Percentiles rank a stretch among this genome's conserved stretches.
These are phyloP conservation scores for Acronicta alni DNA, from an alignment of 2,888 invertebrate species.

Conservation along the genomic window DNA sequence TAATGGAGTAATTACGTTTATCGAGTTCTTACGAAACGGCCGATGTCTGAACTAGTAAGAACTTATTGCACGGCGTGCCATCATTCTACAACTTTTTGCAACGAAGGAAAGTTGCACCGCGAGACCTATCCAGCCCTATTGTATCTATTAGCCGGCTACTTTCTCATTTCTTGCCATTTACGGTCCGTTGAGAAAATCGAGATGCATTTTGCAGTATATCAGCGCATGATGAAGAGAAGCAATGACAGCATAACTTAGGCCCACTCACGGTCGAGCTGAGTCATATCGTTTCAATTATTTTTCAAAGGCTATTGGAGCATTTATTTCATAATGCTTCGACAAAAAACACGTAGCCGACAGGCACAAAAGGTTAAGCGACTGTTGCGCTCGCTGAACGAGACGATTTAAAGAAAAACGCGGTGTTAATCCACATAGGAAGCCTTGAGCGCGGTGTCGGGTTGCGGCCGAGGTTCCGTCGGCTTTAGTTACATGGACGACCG, in stretches of 20 bases:
- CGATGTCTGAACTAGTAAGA: constrained; percentile 71
- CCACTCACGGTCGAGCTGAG: constrained; percentile 56
- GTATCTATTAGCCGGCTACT: constrained; percentile 87
- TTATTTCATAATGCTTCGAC: constrained; percentile 32
- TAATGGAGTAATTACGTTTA: constrained; percentile 78
- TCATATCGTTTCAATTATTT: constrained; percentile 51
- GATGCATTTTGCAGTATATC: constrained; percentile 77
- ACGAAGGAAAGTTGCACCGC: constrained; percentile 81
- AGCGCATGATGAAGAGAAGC: constrained; percentile 71
- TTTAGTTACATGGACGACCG: constrained; percentile 81
- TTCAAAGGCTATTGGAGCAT: constrained; percentile 30
- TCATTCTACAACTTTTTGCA: constrained; percentile 81
- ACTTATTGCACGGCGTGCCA: constrained; percentile 70
- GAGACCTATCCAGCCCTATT: constrained; percentile 86
- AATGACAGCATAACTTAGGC: constrained; percentile 69
- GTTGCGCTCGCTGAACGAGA: constrained; percentile 61
- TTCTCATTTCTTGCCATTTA: constrained; percentile 88
- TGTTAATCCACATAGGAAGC: constrained; percentile 84
- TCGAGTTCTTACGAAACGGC: constrained; percentile 77
- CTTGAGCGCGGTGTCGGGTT: constrained; percentile 82
- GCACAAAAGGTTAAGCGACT: constrained; percentile 52
- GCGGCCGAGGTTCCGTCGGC: constrained; percentile 62
- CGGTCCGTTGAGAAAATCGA: constrained; percentile 84
- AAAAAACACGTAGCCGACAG: constrained; percentile 31
- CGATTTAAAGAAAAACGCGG: constrained; percentile 72